Evolutionary conservation across 2,797 vertebrate species (phyloP).

Genomic region (Macropus fuliginosus): DNA sequence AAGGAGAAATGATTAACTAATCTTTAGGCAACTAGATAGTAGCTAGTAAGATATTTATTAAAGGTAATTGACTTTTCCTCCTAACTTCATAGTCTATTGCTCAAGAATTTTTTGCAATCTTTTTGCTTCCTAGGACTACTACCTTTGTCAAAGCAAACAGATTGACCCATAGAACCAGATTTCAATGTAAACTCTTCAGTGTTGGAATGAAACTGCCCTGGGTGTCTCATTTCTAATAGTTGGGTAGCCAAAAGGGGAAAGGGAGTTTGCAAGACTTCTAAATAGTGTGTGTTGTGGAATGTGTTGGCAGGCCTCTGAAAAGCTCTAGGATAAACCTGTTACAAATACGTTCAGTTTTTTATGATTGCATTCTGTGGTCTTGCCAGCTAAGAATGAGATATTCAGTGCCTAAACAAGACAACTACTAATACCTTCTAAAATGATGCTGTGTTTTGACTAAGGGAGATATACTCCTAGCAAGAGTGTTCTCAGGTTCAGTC

Average conservation of each 20-base stretch:
- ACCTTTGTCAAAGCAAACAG: not conserved
- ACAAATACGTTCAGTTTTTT: constrained; percentile 33
- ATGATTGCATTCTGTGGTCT: constrained; percentile 15
- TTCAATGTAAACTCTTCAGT: not conserved
- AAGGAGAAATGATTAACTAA: not conserved
- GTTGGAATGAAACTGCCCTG: not conserved
- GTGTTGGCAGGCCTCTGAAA: constrained; percentile 51
- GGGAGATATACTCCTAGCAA: not conserved
- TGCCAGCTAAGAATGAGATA: constrained; percentile 47
- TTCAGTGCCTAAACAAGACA: not conserved
- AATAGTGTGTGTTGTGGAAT: constrained; percentile 33
- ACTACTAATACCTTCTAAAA: not conserved
- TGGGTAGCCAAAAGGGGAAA: constrained; percentile 16
- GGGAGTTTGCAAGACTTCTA: constrained; percentile 29
- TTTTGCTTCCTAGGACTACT: not conserved
- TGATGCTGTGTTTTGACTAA: not conserved
- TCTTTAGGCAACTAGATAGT: not conserved
- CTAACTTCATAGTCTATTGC: not conserved
- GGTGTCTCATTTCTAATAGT: not conserved
- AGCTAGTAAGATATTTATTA: not conserved
- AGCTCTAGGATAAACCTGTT: constrained; percentile 56
- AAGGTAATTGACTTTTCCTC: not conserved
- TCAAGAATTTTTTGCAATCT: not conserved
- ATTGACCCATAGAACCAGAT: not conserved
- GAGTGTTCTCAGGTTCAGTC: not conserved